Base-by-base conservation (phyloP, 2,113 vertebrate genomes). In the Myiopsitta monachus region DNA sequence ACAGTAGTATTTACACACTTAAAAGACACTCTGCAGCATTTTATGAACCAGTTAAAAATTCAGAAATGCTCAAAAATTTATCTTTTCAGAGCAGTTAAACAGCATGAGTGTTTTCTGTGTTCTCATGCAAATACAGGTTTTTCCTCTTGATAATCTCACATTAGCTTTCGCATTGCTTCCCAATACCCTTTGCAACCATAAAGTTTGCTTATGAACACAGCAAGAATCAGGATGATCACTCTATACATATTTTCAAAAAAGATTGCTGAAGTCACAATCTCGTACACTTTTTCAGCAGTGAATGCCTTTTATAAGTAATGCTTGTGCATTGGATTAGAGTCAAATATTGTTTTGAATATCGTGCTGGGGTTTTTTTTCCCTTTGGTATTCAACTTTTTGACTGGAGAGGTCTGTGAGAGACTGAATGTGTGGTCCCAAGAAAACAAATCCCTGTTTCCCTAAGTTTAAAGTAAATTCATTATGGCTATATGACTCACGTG, bases 391-490 rank as follows among this genome's bases (percentile, higher is more conserved):
- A 95, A 67, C 55, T 55, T 94, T 75, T 92, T 75, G 83, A 41
- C n/a, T 31, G n/a, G 52, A 55, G 75, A 95, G 88, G 80, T 83
- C 78, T 94, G 28, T 4, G 30, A 87, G 59, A 96, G 87, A 69
- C 91, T 96, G 47, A 24, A 84, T 68, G 90, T 96, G 74, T 95
- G 84, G 91, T 95, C 87, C 61, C 93, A 82, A 94, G 94, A 88
- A 92, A 96, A 92, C 52, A 88, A 70, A 89, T 47, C 82, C 24
- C 24, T 92, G 27, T 81, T 94, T 96, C 76, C 66, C 74, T 74
- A 88, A 88, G 82, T 95, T 96, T 96, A 89, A 97, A 93, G 87
- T 92, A 96, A 95, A 94, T 88, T 97, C 72, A 91, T 70, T 90
- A 91, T 55, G 84, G 86, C 64, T 93, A 18, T 75, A 93, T 96